Percentiles rank a stretch among this genome's conserved stretches.
These are phyloP conservation scores for Calameuta pallipes DNA, from an alignment of 2,888 invertebrate species.

Conservation along the genomic window DNA sequence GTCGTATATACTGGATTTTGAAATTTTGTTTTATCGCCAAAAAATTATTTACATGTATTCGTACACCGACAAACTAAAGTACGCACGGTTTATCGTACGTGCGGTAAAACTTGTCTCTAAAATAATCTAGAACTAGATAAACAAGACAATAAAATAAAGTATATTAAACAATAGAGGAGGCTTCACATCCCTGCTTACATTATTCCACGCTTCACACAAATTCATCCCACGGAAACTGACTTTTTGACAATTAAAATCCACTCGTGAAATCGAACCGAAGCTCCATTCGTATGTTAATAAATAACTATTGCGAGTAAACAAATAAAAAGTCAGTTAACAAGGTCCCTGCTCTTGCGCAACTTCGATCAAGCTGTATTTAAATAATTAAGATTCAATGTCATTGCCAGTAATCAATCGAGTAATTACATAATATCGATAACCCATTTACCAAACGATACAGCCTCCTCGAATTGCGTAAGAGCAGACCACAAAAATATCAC, in stretches of 20 bases:
- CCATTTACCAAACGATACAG: not conserved
- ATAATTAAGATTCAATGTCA: too few species aligned
- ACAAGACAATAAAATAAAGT: not conserved
- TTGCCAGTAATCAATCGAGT: too few species aligned
- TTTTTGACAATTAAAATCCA: not conserved
- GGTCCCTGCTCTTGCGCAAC: not conserved
- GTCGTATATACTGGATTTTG: not conserved
- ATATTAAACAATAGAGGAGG: not conserved
- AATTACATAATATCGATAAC: not conserved
- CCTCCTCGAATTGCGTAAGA: not conserved
- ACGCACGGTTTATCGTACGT: not conserved
- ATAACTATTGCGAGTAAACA: not conserved
- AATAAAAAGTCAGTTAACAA: constrained; percentile 3
- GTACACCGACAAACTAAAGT: not conserved
- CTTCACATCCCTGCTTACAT: not conserved
- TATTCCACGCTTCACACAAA: constrained; percentile 2
- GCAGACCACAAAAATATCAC: not conserved
- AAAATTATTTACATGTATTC: not conserved
- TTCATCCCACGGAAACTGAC: not conserved
- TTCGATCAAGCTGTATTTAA: not conserved
- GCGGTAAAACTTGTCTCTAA: not conserved
- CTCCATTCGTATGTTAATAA: not conserved
- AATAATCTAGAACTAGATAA: constrained; percentile 2
- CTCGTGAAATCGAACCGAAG: not conserved
- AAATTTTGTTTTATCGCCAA: not conserved